Evolutionary conservation across 2,888 invertebrate species (phyloP), one percentile per base, ranked within the genome.

Genomic region (Heteromurus nitidus): DNA sequence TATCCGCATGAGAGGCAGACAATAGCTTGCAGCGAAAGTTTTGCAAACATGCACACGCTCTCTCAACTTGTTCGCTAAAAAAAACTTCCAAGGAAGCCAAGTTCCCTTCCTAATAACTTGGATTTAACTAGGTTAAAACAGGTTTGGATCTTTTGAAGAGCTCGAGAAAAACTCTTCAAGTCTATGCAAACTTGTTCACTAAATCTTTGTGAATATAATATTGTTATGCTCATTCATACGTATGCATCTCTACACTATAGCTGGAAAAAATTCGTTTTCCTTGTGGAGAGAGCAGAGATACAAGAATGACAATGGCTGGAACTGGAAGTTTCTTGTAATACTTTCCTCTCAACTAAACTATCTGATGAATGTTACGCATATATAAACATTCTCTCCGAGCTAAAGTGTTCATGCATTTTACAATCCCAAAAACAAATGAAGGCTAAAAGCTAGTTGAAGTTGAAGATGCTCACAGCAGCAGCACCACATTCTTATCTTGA

Each of bases 61-160:
- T 65, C n/a, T 58, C 30, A 16, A 44, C 65, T 42, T n/a, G n/a
- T n/a, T n/a, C n/a, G n/a, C n/a, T n/a, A n/a, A n/a, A n/a, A n/a
- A 44, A 67, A 75, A 67, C 18, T 74, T 64, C 53, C n/a, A 22
- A 47, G 67, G 28, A 75, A 67, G 44, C 67, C 65, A 67, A 75
- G 55, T 67, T 58, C 42, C 24, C n/a, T 42, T 75, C 36, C 50
- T 55, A 55, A 65, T 67, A 75, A 64, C 44, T 70, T 64, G 26
- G 62, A 70, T 26, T 62, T 64, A 77, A 77, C 69, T 77, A 70
- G 77, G 77, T 77, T 77, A 77, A 62, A 77, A 44, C 76, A 70
- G 70, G 69, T 77, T 77, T 77, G 60, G 47, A 42, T 60, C 44
- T 20, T 67, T 74, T 64, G 73, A 74, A 67, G 18, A 31, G 68